Base-by-base conservation (phyloP, 2,797 vertebrate species). In the Typhlichthys eigenmanni region DNA sequence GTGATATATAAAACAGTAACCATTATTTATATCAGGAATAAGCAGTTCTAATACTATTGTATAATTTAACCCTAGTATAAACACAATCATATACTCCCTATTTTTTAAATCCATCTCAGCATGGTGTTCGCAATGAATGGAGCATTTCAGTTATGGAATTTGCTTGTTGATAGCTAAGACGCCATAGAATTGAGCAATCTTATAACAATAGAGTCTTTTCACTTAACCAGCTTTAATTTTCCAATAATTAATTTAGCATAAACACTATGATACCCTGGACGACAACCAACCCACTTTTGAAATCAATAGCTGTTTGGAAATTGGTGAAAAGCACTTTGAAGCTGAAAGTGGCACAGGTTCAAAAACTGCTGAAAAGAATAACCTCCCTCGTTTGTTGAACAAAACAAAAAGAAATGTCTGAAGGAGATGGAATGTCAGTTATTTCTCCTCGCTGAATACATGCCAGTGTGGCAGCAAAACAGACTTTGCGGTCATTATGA, bases 371-470 rank as follows among this genome's bases (percentile, higher is more conserved):
- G 14, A 59, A 64, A 54, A 55, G 13, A 0, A 59, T 60, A 2
- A 4, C 58, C 64, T 51, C 7, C 46, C 13, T 49, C 14, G 43
- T 60, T 68, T 69, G 24, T 47, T 53, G 16, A 68, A 59, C 17
- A 45, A 68, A 73, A 62, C 47, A 7, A 24, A 24, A 56, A 58
- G 52, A 49, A 47, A 43, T 66, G 43, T 61, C 48, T 64, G 59
- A 10, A 71, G 4, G 10, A 49, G 58, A 53, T 47, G 59, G 70
- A 79, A 75, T 73, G 60, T 29, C 3, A 65, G 56, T 58, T 58
- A 76, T 74, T 69, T 69, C 51, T 62, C 45, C 55, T 11, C 5
- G 57, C 29, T 66, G 62, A 81, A 72, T 54, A 38, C 60, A 64
- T 54, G 49, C 34, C 51, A 75, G 70, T 45, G 38, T 58, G 34